A percentile compares a stretch with the other conserved stretches of the same genome.
phyloP scores from a whole-genome alignment of 1,140 invertebrate species.

The Drosophila nikananu region DNA sequence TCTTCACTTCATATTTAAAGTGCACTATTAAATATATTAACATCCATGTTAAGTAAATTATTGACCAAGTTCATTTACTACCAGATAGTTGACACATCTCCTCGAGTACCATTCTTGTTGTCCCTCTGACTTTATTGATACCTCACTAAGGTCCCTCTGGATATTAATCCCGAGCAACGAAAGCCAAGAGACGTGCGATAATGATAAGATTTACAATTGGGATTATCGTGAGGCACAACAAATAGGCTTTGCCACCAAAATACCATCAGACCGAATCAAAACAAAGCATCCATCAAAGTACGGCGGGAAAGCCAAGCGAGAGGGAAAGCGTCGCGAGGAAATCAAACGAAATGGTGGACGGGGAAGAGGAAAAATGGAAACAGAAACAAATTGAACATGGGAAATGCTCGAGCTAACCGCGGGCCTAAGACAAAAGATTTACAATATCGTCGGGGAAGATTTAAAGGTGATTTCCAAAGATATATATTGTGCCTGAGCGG shows the following conservation, averaged over 20 bases:
- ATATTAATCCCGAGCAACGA: constrained; percentile 1
- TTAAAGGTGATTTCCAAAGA: constrained; percentile 83
- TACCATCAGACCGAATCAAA: constrained; percentile 81
- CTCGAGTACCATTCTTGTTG: background rate
- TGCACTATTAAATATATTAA: background rate
- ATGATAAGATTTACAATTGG: constrained; percentile 51
- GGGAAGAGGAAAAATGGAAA: constrained; percentile 20
- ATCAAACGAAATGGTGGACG: constrained; percentile 22
- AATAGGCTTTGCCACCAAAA: constrained; percentile 52
- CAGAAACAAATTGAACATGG: constrained; percentile 39
- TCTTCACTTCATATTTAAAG: no score
- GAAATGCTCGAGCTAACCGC: constrained; percentile 60
- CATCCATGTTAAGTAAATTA: background rate
- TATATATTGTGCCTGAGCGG: constrained; percentile 82
- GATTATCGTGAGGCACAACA: constrained; percentile 34
- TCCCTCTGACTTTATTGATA: background rate
- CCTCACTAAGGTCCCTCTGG: background rate
- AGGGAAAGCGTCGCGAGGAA: constrained; percentile 43
- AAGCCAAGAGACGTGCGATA: constrained; percentile 19
- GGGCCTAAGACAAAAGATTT: constrained; percentile 81
- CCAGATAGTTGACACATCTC: background rate
- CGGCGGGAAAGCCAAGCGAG: constrained; percentile 21
- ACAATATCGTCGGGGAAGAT: constrained; percentile 83
- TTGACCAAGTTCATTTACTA: background rate
- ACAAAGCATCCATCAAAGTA: constrained; percentile 79